Base-by-base conservation (phyloP, 2,797 vertebrate species). In the Smutsia temminckii region DNA sequence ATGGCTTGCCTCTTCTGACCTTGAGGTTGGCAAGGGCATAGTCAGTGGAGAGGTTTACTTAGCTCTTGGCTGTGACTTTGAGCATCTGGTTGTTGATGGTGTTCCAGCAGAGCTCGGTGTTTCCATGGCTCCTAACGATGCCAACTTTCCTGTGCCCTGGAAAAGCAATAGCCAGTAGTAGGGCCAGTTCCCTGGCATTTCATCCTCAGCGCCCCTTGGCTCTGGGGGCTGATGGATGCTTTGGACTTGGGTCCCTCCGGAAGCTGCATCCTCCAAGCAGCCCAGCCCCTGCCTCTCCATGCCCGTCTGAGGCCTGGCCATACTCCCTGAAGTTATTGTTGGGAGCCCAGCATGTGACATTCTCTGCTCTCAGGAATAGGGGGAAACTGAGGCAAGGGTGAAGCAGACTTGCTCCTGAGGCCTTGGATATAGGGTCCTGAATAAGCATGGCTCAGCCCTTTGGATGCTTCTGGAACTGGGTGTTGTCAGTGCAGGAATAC, bases 21-120 rank as follows among this genome's bases (percentile, higher is more conserved):
- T 96, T 95, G 93, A 95, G 88, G 46, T 85, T 89, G 89, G 32
- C 16, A 1, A 92, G 93, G 94, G 87, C 64, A 59, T 37, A n/a
- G 51, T 3, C 21, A 77, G 20, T n/a, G 29, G 77, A 94, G 85
- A 85, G 80, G 74, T 88, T 94, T 83, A 80, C 95, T 81, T 10
- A 75, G 69, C 87, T 95, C 81, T 92, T 93, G 96, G 92, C 96
- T 63, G 21, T 0, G 7, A 51, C 77, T 96, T 87, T 16, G 61
- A 90, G 59, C 18, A 68, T 63, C 88, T 74, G 86, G 72, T 68
- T 51, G 34, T 96, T 95, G 89, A 13, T 63, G 59, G 8, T 17
- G 16, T 90, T 96, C 81, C 94, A 96, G 95, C 83, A 79, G 89
- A 94, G 91, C 79, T 94, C 95, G 96, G 95, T 94, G 91, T 87